A percentile compares a stretch with the other conserved stretches of the same genome.
phyloP scores from a whole-genome alignment of 2,797 vertebrate species.

The Apodemus agrarius region DNA sequence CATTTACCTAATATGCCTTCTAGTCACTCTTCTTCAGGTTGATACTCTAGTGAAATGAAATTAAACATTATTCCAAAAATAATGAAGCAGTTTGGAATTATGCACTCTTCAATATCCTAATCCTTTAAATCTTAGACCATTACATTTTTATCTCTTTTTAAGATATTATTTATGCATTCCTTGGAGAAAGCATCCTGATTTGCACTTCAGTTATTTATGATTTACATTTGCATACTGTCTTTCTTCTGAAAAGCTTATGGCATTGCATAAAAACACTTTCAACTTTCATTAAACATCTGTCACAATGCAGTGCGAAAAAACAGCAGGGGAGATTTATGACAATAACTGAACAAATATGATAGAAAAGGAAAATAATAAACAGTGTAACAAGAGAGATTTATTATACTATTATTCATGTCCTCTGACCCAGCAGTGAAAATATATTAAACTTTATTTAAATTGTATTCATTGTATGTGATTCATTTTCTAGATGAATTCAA shows the following conservation, averaged over 20 bases:
- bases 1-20: conserved; percentile 56
- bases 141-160: conserved; percentile 75
- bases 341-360: conserved; percentile 68
- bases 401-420: conserved; percentile 45
- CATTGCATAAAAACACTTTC: conserved; percentile 78
- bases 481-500: conserved; percentile 46
- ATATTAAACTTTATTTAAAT: conserved; percentile 31
- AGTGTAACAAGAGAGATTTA: conserved; percentile 53
- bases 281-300: conserved; percentile 83
- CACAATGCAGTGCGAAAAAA: conserved; percentile 60
- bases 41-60: conserved; percentile 47
- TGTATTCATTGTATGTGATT: conserved; percentile 30
- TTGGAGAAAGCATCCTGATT: conserved; percentile 76
- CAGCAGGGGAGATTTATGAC: conserved; percentile 62
- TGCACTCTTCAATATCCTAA: conserved; percentile 68
- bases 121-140: conserved; percentile 72
- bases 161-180: conserved; percentile 76
- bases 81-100: conserved; percentile 67
- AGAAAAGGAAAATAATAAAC: conserved; percentile 65
- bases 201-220: conserved; percentile 80
- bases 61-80: conserved; percentile 60
- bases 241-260: conserved; percentile 76
- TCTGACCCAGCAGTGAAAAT: neutral
- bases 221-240: conserved; percentile 81
- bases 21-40: conserved; percentile 38